phyloP scores from a whole-genome alignment of 2,888 invertebrate genomes.

The Lasius fuliginosus region DNA sequence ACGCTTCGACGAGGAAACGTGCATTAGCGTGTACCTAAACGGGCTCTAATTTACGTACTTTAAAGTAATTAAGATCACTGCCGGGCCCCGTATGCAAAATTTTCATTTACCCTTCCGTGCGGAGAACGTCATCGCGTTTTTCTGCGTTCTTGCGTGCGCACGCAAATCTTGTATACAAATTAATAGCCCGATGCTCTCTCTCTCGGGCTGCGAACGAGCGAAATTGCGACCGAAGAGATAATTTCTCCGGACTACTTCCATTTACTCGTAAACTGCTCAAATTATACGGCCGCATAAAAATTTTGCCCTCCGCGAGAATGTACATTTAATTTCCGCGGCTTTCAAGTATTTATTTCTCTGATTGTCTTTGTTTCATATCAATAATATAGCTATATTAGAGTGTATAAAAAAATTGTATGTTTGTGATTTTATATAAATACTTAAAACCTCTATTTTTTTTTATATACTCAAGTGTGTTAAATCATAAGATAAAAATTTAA shows the following conservation, averaged over 20 bases:
- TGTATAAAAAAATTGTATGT: background rate
- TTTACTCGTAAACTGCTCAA: constrained; percentile 40
- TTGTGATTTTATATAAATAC: background rate
- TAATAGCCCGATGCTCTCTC: constrained; percentile 49
- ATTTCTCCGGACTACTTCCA: constrained; percentile 37
- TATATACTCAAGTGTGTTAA: background rate
- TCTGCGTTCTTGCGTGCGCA: constrained; percentile 47
- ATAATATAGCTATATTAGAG: background rate
- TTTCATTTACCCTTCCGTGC: constrained; percentile 44
- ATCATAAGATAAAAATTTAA: background rate
- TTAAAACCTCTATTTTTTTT: background rate
- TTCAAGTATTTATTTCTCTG: background rate
- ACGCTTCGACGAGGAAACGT: constrained; percentile 20
- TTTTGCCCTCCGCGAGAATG: background rate
- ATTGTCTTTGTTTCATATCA: background rate
- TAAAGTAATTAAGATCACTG: constrained; percentile 59
- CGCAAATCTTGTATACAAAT: constrained; percentile 35
- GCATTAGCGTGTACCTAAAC: constrained; percentile 59
- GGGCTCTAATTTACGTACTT: constrained; percentile 48
- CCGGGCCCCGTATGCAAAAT: constrained; percentile 51
- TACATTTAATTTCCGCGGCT: constrained; percentile 31
- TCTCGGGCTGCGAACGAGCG: constrained; percentile 49
- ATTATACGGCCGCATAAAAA: constrained; percentile 42
- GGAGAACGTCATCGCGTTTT: constrained; percentile 14
- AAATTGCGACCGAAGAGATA: constrained; percentile 50